Percentiles rank a stretch among this genome's conserved stretches.
phyloP scores from a whole-genome alignment of 2,797 vertebrate species.

The Synanceia verrucosa region DNA sequence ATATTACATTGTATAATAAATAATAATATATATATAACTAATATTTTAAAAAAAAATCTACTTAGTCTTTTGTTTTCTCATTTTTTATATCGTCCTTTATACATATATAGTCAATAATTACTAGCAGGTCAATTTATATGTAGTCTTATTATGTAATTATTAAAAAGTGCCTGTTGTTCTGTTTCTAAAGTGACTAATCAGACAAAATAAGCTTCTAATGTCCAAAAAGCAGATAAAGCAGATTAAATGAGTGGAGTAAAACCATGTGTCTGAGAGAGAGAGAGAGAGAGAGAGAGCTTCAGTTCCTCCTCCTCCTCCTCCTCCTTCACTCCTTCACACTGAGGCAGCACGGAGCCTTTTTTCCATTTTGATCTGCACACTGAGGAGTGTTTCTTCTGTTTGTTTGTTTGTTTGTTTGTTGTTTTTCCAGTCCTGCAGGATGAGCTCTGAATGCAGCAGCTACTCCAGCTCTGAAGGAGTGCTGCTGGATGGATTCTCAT shows the following conservation, averaged over 20 bases:
- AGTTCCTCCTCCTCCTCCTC: conserved; percentile 17
- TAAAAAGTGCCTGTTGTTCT: too few species aligned
- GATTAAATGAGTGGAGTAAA: not conserved
- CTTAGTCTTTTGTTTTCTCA: too few species aligned
- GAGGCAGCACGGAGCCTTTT: not conserved
- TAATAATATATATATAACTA: too few species aligned
- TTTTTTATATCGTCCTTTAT: too few species aligned
- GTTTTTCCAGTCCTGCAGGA: conserved; percentile 55
- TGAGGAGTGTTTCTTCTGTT: not conserved
- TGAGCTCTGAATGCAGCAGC: conserved; percentile 89
- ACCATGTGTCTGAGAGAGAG: not conserved
- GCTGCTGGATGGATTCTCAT: conserved; percentile 86
- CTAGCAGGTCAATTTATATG: too few species aligned
- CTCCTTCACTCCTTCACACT: not conserved
- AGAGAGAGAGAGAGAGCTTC: not conserved
- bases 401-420: not conserved
- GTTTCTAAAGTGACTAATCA: not conserved
- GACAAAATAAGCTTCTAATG: not conserved
- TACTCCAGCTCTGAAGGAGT: conserved; percentile 85
- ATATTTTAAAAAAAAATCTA: too few species aligned
- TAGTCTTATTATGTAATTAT: too few species aligned
- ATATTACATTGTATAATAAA: too few species aligned
- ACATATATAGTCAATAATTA: too few species aligned
- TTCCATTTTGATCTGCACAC: not conserved
- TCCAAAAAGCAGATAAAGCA: not conserved